Base-by-base conservation (phyloP, 2,113 vertebrate species). In the Brachionichthys hirsutus region DNA sequence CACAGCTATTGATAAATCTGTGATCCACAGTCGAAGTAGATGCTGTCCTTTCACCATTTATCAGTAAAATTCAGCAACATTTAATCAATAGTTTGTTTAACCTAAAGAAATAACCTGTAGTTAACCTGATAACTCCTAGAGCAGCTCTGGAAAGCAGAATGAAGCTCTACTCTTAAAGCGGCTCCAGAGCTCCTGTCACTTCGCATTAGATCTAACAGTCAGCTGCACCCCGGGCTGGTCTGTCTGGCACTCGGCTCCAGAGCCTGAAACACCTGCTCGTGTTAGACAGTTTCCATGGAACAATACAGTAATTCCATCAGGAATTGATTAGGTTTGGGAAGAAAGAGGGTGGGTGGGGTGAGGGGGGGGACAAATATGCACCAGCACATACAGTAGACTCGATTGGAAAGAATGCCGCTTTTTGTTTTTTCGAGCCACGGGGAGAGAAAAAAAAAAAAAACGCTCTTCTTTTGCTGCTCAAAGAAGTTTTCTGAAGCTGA, bases 291-390 rank as follows among this genome's bases (percentile, higher is more conserved):
- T 91, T 91, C 88, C 81, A 81, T 87, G 79, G 86, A 89, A 90
- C 85, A 83, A 90, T 85, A 77, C 68, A 85, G 84, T 85, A 86
- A 88, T 89, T 87, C 83, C 85, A 89, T 73, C 84, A 87, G 88
- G 87, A 86, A 88, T 86, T 86, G 83, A 89, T 91, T 90, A 86
- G 75, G 80, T 85, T 68, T 55, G 79, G 65, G 65, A 22, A 44
- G 47, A 61, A 61, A 54, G 13, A 15, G 44, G 30, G 68, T 36
- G 12, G 55, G 40, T 4, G 1, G 24, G 24, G 24, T 1, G 22
- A 66, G 17, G 69, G 45, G 70, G 75, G 77, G 63, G 72, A 75
- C 79, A 89, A 85, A 88, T 83, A 87, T 72, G 79, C 20, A 60
- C 22, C 77, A 59, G 54, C 83, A 80, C 73, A 78, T 85, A 83